Percentiles rank a stretch among this genome's conserved stretches.
Conservation (phyloP, 1,140 invertebrate species). For the Phenacoccus solenopsis region DNA sequence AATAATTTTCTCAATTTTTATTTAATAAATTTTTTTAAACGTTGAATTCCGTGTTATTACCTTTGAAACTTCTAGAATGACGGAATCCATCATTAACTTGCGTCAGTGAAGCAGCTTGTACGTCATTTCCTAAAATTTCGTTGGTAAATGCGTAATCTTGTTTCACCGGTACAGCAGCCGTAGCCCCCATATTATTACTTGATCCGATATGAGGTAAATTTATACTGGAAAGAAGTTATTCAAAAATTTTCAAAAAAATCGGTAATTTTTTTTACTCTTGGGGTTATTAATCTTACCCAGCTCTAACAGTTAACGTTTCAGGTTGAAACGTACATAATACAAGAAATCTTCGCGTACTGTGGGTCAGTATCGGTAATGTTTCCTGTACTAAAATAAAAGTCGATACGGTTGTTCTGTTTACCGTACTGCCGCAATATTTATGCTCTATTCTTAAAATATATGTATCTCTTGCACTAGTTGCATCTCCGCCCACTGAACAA, state of each 20-base stretch:
- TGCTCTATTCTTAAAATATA: slow-evolving; percentile 62
- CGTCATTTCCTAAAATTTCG: slow-evolving; percentile 25
- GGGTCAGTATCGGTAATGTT: slow-evolving; percentile 62
- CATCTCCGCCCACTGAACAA: slow-evolving; percentile 35
- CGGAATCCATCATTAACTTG: slow-evolving; percentile 5
- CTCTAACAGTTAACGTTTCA: slow-evolving; percentile 60
- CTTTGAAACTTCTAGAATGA: slow-evolving; percentile 7
- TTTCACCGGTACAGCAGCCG: neutral
- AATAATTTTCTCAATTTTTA: neutral
- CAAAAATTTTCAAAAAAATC: no score
- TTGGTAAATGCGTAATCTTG: neutral
- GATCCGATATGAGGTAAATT: slow-evolving; percentile 24
- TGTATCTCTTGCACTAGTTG: slow-evolving; percentile 46
- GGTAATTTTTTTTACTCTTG: no score
- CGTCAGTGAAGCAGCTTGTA: slow-evolving; percentile 24
- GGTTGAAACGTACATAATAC: slow-evolving; percentile 66
- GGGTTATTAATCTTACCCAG: slow-evolving; percentile 36
- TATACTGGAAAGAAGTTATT: slow-evolving; percentile 23
- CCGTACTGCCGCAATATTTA: slow-evolving; percentile 55
- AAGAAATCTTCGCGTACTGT: slow-evolving; percentile 61
- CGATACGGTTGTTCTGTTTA: slow-evolving; percentile 53
- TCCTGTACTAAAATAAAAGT: slow-evolving; percentile 70
- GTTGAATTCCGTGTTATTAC: neutral
- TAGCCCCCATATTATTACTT: neutral
- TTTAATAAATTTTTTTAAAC: neutral